These are phyloP conservation scores for Dryoscopus gambensis DNA, from an alignment of 2,113 vertebrate genomes.

Conservation along the genomic window DNA sequence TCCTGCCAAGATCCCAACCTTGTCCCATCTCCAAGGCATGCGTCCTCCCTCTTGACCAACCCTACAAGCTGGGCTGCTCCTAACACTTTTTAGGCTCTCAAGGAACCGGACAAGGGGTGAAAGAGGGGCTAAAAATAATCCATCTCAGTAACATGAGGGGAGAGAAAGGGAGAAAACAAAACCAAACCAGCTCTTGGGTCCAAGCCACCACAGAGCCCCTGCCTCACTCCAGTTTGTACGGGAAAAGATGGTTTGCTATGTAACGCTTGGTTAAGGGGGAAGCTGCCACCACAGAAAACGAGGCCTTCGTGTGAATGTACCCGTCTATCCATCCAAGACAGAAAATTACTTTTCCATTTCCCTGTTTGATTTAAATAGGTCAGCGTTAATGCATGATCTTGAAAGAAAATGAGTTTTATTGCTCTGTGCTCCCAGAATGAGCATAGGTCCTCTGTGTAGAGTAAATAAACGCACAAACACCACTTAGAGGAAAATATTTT, in stretches of 20 bases:
- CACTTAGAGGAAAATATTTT: neutral
- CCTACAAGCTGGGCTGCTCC: neutral
- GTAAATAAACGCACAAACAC: neutral
- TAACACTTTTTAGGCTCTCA: neutral
- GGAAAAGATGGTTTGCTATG: neutral
- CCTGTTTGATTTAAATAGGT: neutral
- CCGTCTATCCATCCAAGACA: neutral
- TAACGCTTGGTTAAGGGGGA: neutral
- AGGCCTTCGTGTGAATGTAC: rapidly evolving
- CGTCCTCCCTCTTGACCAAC: neutral
- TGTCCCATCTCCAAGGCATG: no score
- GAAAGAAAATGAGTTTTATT: neutral
- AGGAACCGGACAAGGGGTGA: rapidly evolving
- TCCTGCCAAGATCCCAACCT: neutral
- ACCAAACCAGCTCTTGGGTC: neutral
- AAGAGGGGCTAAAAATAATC: neutral
- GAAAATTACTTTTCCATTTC: neutral
- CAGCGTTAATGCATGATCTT: neutral
- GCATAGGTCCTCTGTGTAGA: neutral
- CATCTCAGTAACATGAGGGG: neutral
- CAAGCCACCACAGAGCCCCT: rapidly evolving
- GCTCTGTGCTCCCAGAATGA: neutral
- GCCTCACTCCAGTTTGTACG: neutral
- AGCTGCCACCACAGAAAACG: rapidly evolving
- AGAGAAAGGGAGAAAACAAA: neutral